Evolutionary conservation across 2,888 invertebrate species (phyloP).

Genomic region (Alviniconcha strummeri): DNA sequence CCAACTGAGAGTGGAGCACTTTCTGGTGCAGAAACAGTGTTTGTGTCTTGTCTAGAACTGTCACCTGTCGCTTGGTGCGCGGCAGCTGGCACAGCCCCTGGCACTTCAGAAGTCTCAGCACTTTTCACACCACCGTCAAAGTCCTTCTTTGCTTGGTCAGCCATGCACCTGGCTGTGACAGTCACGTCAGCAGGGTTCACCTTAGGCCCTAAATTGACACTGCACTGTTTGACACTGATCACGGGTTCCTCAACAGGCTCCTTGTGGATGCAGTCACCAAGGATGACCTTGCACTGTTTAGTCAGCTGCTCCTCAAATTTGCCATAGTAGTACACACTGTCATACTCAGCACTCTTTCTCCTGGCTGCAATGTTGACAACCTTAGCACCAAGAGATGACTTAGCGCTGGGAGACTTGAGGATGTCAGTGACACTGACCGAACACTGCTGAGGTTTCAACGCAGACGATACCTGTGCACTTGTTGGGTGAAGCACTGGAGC

Average conservation of each 20-base stretch:
- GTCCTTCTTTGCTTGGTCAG: too few species aligned
- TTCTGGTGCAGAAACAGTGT: too few species aligned
- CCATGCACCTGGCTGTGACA: too few species aligned
- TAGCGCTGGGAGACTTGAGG: not conserved
- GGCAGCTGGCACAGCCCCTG: too few species aligned
- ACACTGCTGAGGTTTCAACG: not conserved
- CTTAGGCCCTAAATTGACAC: slow-evolving; percentile 18
- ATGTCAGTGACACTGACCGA: not conserved
- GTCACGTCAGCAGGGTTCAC: not conserved
- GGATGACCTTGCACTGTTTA: slow-evolving; percentile 36
- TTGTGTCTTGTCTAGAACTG: too few species aligned
- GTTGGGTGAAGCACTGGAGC: not conserved
- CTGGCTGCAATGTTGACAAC: not conserved
- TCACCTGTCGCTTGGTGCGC: too few species aligned
- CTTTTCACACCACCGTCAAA: too few species aligned
- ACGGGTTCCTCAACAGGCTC: not conserved
- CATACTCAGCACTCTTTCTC: not conserved
- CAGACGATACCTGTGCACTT: not conserved
- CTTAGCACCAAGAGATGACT: not conserved
- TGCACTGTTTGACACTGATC: slow-evolving; percentile 3
- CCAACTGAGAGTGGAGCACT: not conserved
- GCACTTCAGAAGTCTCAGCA: too few species aligned
- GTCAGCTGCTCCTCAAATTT: slow-evolving; percentile 29
- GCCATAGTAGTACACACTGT: slow-evolving; percentile 25
- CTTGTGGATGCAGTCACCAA: slow-evolving; percentile 33